phyloP scores from a whole-genome alignment of 2,888 invertebrate genomes.

The Idaea dimidiata region DNA sequence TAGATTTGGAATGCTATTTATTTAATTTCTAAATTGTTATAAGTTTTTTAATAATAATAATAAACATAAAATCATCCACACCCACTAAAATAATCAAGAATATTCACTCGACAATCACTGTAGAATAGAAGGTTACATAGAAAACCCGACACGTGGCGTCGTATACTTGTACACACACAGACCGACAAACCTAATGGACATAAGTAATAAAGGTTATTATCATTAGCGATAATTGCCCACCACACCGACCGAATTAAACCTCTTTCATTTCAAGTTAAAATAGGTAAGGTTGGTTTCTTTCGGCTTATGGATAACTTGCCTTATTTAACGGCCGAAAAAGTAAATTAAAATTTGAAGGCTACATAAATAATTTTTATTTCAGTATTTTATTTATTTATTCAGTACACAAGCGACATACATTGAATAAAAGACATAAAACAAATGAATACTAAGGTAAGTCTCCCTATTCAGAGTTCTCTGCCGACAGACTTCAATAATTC shows the following conservation, averaged over 20 bases:
- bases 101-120: background rate
- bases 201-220: slow-evolving; percentile 62
- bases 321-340: no score
- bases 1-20: no score
- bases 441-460: no score
- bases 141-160: background rate
- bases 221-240: slow-evolving; percentile 60
- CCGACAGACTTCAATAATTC: no score
- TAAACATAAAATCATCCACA: background rate
- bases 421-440: no score
- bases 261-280: background rate
- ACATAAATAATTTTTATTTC: no score
- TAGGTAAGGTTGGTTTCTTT: background rate
- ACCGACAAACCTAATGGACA: slow-evolving; percentile 44
- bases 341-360: no score
- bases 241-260: slow-evolving; percentile 31
- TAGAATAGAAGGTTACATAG: background rate
- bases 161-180: background rate
- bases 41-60: no score
- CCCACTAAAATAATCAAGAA: background rate
- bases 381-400: no score
- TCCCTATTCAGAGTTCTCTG: no score
- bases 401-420: no score
- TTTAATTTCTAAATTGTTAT: no score
- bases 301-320: background rate